Evolutionary conservation across 2,888 invertebrate genomes (phyloP).

Genomic region (Galerucella calmariensis): DNA sequence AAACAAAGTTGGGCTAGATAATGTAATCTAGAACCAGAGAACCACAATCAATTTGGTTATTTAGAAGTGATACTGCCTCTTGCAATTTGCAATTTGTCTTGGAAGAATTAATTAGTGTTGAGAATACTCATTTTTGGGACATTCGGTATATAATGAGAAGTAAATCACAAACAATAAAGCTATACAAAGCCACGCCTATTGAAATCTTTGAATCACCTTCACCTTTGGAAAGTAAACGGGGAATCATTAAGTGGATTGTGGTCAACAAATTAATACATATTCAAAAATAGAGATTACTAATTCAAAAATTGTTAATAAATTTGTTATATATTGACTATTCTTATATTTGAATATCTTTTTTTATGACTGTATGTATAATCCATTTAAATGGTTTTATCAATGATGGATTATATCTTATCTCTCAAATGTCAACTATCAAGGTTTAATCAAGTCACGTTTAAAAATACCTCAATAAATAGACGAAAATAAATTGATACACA

Average conservation of each 20-base stretch:
- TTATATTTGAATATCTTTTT: too few relatives aligned
- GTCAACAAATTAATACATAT: neutral
- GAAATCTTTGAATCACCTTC: constrained; percentile 25
- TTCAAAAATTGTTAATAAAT: neutral
- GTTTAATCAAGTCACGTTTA: neutral
- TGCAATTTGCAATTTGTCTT: neutral
- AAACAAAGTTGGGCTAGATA: too few relatives aligned
- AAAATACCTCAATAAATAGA: neutral
- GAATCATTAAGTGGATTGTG: neutral
- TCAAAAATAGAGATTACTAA: constrained; percentile 1
- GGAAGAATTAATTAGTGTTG: neutral
- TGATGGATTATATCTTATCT: constrained; percentile 1
- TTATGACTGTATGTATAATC: neutral
- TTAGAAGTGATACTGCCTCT: too few relatives aligned
- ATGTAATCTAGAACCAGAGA: too few relatives aligned
- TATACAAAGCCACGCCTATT: constrained; percentile 8
- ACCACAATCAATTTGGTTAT: too few relatives aligned
- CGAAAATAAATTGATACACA: neutral
- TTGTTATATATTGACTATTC: too few relatives aligned
- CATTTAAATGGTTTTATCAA: neutral
- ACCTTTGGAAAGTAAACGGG: constrained; percentile 28
- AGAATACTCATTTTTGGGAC: constrained; percentile 5
- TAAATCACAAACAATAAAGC: neutral
- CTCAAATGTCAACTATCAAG: neutral
- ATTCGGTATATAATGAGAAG: neutral